Base-by-base conservation (phyloP, 2,888 invertebrate genomes). In the Cosmorhoe ocellata region DNA sequence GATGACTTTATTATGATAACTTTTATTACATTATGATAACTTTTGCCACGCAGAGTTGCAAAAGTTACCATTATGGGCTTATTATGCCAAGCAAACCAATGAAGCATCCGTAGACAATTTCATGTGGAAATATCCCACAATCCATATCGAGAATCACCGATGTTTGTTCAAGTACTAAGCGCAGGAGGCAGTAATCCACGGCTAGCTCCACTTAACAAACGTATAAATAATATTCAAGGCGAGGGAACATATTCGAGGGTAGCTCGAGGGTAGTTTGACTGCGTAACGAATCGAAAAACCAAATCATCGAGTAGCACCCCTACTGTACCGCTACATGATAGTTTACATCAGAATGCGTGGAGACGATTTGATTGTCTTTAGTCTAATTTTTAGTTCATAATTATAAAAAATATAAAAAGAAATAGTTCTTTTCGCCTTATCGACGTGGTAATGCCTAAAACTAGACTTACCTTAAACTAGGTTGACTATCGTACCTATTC, bases 251-350 rank as follows among this genome's bases (percentile, higher is more conserved):
- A 85, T 84, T 87, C 81, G 81, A 86, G 89, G 89, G 88, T 86
- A 78, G 71, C 73, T 79, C 75, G 84, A 86, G 89, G 89, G 90
- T 90, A 89, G 89, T 89, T 89, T 87, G 89, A 87, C 88, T 85
- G 89, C 90, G 89, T 90, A 90, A 90, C 90, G 90, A 90, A 90
- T 89, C 88, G 89, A 88, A 87, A 90, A 90, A 90, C 90, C 90
- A 90, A 90, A 90, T 90, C 89, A 90, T 89, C 87, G 87, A 89
- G 90, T 88, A 77, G 88, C 86, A 84, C 89, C 90, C 89, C 89
- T 87, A 81, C 78, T 72, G 83, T 72, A 84, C 84, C 81, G 79
- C 85, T 85, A 82, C 85, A 86, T 88, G 88, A 90, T 90, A 90
- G 89, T 89, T 88, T 74, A 73, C 69, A 73, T 65, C 49, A 58